A percentile compares a stretch with the other conserved stretches of the same genome.
Conservation (phyloP, 1,140 invertebrate genomes). For the Drosophila kepulauana region DNA sequence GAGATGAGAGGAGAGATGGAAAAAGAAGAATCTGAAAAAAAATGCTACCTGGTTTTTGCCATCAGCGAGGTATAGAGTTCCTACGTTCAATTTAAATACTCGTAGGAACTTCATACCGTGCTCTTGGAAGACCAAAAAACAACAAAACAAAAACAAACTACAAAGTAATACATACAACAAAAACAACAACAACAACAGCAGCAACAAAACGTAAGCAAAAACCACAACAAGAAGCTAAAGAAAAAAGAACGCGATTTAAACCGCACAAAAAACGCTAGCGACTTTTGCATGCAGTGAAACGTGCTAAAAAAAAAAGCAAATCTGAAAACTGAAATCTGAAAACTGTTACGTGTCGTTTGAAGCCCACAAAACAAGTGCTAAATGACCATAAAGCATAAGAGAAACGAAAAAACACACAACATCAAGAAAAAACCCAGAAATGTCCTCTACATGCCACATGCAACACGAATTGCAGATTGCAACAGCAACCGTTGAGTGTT, state of each 20-base stretch:
- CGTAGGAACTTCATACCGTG: slow-evolving; percentile 85
- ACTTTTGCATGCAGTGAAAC: slow-evolving; percentile 25
- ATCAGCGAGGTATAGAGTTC: slow-evolving; percentile 85
- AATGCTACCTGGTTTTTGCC: slow-evolving; percentile 84
- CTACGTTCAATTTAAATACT: slow-evolving; percentile 84
- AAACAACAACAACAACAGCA: background rate
- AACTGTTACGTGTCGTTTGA: slow-evolving; percentile 39
- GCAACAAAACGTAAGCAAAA: slow-evolving; percentile 11
- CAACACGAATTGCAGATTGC: slow-evolving; percentile 5
- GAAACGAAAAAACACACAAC: slow-evolving; percentile 21
- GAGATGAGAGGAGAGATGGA: slow-evolving; percentile 46
- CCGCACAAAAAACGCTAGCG: slow-evolving; percentile 36
- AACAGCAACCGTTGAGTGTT: background rate
- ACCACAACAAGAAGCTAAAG: slow-evolving; percentile 1
- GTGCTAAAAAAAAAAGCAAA: slow-evolving; percentile 17
- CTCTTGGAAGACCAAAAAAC: slow-evolving; percentile 84
- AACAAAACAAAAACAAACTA: slow-evolving; percentile 50
- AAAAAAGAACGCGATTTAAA: slow-evolving; percentile 27
- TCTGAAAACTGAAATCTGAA: slow-evolving; percentile 10
- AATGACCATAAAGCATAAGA: slow-evolving; percentile 25
- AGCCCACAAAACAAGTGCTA: slow-evolving; percentile 37
- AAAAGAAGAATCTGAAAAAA: slow-evolving; percentile 60
- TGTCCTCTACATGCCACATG: slow-evolving; percentile 8
- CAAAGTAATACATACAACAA: background rate
- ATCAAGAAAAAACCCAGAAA: slow-evolving; percentile 4